Percentiles rank a stretch among this genome's conserved stretches.
Evolutionary conservation across 1,140 invertebrate species (phyloP).

Genomic region (Hyles vespertilio): DNA sequence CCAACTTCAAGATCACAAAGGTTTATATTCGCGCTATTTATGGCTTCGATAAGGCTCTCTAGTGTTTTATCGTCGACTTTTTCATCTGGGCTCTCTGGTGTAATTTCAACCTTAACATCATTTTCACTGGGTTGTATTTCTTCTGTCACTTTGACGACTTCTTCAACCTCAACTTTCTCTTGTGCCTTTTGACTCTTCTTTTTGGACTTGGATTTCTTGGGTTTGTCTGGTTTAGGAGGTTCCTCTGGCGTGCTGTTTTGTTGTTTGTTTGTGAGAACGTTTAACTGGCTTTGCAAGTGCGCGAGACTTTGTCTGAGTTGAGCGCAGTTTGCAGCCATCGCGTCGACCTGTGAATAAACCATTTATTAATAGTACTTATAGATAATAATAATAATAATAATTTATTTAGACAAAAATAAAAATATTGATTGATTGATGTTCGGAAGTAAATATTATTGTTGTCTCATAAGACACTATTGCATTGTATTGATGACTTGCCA

Average conservation of each 20-base stretch:
- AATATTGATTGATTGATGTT: too few species aligned
- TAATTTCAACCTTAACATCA: constrained; percentile 14
- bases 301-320: constrained; percentile 78
- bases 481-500: too few species aligned
- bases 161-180: constrained; percentile 35
- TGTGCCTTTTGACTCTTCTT: constrained; percentile 45
- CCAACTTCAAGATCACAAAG: constrained; percentile 44
- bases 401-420: not conserved
- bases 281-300: constrained; percentile 77
- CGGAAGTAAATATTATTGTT: too few species aligned
- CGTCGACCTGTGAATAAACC: constrained; percentile 68
- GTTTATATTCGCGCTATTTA: constrained; percentile 49
- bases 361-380: constrained; percentile 1
- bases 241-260: constrained; percentile 35
- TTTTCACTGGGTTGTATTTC: constrained; percentile 26
- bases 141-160: constrained; percentile 28
- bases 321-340: constrained; percentile 77
- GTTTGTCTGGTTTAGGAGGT: constrained; percentile 51
- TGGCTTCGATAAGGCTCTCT: constrained; percentile 50
- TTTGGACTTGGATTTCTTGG: constrained; percentile 60
- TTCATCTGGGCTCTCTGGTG: constrained; percentile 20
- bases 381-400: constrained; percentile 2
- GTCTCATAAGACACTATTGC: too few species aligned
- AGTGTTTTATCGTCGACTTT: constrained; percentile 48
- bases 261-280: constrained; percentile 54